These are phyloP conservation scores for Lagocephalus sceleratus DNA, from an alignment of 2,797 vertebrate species.

Conservation along the genomic window DNA sequence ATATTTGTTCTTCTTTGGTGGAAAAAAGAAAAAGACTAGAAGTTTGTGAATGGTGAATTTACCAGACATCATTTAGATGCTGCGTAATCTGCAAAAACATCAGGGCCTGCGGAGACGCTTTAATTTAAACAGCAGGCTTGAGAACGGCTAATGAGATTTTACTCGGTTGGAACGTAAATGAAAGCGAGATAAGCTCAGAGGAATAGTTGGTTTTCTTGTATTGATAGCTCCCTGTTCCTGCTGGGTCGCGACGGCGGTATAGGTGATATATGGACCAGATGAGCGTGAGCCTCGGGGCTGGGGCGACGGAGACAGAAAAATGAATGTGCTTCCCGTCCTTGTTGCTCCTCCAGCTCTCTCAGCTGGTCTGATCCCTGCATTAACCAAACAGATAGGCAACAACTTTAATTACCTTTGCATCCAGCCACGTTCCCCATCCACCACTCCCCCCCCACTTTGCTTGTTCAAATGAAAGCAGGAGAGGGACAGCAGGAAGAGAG, in stretches of 20 bases:
- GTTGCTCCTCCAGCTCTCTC: slow-evolving; percentile 61
- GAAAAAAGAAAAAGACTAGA: slow-evolving; percentile 9
- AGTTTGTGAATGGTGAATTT: slow-evolving; percentile 5
- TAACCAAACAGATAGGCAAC: slow-evolving; percentile 81
- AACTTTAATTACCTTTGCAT: slow-evolving; percentile 84
- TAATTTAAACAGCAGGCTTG: slow-evolving; percentile 52
- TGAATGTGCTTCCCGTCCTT: slow-evolving; percentile 66
- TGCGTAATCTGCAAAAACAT: slow-evolving; percentile 37
- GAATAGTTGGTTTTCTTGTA: slow-evolving; percentile 50
- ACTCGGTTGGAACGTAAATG: slow-evolving; percentile 55
- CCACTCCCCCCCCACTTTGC: slow-evolving; percentile 59
- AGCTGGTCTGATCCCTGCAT: slow-evolving; percentile 68
- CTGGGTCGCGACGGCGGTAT: slow-evolving; percentile 44
- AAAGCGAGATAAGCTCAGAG: slow-evolving; percentile 59
- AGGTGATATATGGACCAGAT: slow-evolving; percentile 62
- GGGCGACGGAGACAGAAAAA: slow-evolving; percentile 61
- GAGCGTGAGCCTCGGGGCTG: slow-evolving; percentile 53
- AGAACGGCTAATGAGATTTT: slow-evolving; percentile 54
- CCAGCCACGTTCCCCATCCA: slow-evolving; percentile 72
- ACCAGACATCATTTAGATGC: slow-evolving; percentile 15
- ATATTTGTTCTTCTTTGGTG: background rate
- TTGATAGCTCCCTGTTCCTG: slow-evolving; percentile 53
- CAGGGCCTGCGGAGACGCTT: slow-evolving; percentile 35
- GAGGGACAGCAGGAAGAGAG: slow-evolving; percentile 65
- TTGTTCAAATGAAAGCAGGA: slow-evolving; percentile 72